A percentile compares a stretch with the other conserved stretches of the same genome.
These are phyloP conservation scores for Diadumene lineata DNA, from an alignment of 92 coral and sea anemone species.

Conservation along the genomic window DNA sequence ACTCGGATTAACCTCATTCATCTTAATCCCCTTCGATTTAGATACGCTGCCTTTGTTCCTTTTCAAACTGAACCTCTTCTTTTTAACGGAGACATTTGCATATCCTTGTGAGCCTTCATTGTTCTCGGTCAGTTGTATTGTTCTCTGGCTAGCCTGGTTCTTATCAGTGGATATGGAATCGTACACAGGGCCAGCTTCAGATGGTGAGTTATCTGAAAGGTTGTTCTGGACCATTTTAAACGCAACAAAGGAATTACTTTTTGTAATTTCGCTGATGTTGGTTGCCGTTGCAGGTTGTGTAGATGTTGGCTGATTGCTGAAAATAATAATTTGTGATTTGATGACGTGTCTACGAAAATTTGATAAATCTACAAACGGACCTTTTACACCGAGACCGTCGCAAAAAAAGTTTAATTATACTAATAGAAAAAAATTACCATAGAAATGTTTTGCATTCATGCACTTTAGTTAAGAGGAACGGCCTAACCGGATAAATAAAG, in stretches of 20 bases:
- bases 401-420: too few relatives aligned
- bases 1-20: not conserved
- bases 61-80: not conserved
- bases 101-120: not conserved
- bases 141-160: not conserved
- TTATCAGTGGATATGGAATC: not conserved
- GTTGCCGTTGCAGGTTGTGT: not conserved
- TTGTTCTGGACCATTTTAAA: conserved; percentile 18
- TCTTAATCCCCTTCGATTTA: not conserved
- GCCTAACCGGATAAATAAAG: too few relatives aligned
- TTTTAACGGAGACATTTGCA: not conserved
- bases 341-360: too few relatives aligned
- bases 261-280: not conserved
- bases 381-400: too few relatives aligned
- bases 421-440: too few relatives aligned
- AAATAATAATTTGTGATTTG: too few relatives aligned
- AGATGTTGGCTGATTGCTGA: not conserved
- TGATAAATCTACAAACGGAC: too few relatives aligned
- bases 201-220: not conserved
- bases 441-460: too few relatives aligned
- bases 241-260: conserved; percentile 11
- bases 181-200: not conserved
- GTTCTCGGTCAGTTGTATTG: not conserved
- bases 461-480: too few relatives aligned
- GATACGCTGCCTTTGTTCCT: not conserved